Percentiles rank a stretch among this genome's conserved stretches.
Evolutionary conservation across 2,797 vertebrate species (phyloP).

Genomic region (Todus mexicanus): DNA sequence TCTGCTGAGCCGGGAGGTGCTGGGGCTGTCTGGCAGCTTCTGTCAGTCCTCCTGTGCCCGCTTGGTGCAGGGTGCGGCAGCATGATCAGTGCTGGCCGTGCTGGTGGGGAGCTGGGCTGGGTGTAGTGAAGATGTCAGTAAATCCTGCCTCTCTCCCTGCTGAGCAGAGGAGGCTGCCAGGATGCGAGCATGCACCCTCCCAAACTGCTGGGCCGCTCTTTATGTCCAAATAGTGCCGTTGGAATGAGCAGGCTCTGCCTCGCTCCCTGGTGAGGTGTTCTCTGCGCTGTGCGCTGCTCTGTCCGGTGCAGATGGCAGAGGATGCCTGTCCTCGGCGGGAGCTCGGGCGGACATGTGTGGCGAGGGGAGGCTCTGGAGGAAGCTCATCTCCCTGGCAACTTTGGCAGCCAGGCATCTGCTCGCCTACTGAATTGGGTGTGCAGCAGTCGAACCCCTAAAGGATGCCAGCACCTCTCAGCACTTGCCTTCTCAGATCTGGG

Average conservation of each 20-base stretch:
- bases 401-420: constrained; percentile 15
- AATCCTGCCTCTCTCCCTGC: background rate
- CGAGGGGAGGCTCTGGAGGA: background rate
- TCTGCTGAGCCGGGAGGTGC: background rate
- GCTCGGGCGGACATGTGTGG: background rate
- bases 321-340: background rate
- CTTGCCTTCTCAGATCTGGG: background rate
- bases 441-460: background rate
- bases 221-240: accelerated
- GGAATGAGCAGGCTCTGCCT: background rate
- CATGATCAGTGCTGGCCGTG: accelerated
- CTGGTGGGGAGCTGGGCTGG: background rate
- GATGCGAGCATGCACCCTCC: accelerated
- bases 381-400: constrained; percentile 54
- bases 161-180: background rate
- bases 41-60: background rate
- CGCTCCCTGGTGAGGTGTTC: background rate
- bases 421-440: background rate
- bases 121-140: background rate
- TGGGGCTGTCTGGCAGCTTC: background rate
- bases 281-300: background rate
- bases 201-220: background rate
- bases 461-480: background rate
- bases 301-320: background rate
- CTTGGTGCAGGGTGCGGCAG: background rate